Evolutionary conservation across 2,113 vertebrate species (phyloP).

Genomic region (Amphiprion percula): DNA sequence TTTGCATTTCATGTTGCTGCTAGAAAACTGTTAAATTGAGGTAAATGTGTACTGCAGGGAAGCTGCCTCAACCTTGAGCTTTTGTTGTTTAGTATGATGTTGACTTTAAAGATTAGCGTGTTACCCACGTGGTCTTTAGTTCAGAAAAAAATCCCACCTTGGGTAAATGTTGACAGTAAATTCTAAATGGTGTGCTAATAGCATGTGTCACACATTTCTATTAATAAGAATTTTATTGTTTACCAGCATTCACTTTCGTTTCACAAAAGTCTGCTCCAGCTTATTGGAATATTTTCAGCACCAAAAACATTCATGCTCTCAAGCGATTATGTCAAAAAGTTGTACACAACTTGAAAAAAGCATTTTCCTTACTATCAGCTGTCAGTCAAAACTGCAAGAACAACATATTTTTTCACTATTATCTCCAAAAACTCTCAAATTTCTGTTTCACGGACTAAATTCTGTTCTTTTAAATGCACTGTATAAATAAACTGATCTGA

Average conservation of each 20-base stretch:
- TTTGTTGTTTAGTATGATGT: not conserved
- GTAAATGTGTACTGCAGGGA: not conserved
- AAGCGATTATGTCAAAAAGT: too few species aligned
- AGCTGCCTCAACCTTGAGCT: accelerated
- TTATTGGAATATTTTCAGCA: too few species aligned
- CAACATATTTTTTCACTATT: too few species aligned
- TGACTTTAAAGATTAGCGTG: conserved; percentile 1
- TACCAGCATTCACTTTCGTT: not conserved
- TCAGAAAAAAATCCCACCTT: not conserved
- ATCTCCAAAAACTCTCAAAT: too few species aligned
- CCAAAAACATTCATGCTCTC: too few species aligned
- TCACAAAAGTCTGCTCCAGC: not conserved
- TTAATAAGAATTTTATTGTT: not conserved
- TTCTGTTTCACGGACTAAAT: too few species aligned
- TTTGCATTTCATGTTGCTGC: not conserved
- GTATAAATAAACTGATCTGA: too few species aligned
- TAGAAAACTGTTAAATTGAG: not conserved
- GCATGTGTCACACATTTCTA: not conserved
- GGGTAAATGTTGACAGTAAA: conserved; percentile 8
- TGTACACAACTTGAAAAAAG: too few species aligned
- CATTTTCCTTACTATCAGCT: too few species aligned
- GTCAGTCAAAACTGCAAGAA: too few species aligned
- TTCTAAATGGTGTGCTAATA: not conserved
- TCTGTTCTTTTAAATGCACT: too few species aligned
- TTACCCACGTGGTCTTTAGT: not conserved